Conservation (phyloP, 2,888 invertebrate species). For the Cantharis flavilabris region DNA sequence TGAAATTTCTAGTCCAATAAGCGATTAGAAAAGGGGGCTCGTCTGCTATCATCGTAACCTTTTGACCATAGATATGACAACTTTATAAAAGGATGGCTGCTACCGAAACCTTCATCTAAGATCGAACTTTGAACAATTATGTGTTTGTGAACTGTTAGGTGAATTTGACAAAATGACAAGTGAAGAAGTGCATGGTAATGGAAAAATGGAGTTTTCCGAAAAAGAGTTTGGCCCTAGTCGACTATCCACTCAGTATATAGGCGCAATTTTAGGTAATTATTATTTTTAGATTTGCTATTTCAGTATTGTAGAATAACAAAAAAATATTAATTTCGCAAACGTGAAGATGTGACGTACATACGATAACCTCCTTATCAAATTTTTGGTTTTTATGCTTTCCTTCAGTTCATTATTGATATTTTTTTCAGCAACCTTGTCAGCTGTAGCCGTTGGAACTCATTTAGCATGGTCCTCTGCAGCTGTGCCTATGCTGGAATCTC, state of each 20-base stretch:
- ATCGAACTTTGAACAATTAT: not conserved
- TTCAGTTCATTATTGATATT: not conserved
- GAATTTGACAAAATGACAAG: not conserved
- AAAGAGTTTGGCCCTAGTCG: not conserved
- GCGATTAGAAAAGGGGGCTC: not conserved
- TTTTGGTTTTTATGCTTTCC: not conserved
- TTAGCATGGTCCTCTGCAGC: conserved; percentile 66
- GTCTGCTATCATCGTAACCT: not conserved
- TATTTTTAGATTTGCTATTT: no score
- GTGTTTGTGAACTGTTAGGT: not conserved
- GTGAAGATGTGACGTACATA: not conserved
- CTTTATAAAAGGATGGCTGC: not conserved
- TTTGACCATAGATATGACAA: not conserved
- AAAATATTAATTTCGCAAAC: no score
- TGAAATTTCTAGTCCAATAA: not conserved
- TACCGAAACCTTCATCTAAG: not conserved
- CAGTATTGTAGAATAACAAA: no score
- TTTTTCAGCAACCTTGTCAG: conserved; percentile 62
- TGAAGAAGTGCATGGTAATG: not conserved
- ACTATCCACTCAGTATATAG: not conserved
- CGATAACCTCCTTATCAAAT: not conserved
- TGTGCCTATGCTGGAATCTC: conserved; percentile 53
- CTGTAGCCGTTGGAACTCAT: conserved; percentile 62
- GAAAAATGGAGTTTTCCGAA: not conserved
- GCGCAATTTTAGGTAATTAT: not conserved